Evolutionary conservation across 2,113 vertebrate genomes (phyloP), one percentile per base, ranked within the genome.

Genomic region (Syngnathus scovelli): DNA sequence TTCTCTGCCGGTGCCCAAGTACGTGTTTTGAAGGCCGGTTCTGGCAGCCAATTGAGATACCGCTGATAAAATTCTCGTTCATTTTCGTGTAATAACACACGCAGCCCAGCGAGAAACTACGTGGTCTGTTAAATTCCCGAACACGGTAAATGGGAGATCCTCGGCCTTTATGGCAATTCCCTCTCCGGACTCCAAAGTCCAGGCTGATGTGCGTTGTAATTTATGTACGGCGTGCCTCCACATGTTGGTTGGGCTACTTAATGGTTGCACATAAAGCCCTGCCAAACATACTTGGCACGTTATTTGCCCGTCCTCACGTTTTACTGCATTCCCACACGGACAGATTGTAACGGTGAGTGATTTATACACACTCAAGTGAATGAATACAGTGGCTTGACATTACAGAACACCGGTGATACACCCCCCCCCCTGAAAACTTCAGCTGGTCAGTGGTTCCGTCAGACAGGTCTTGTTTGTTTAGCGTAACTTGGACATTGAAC

Each of bases 251-350:
- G 46, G 70, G 55, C 72, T 67, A 61, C 67, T 75, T 27, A 39
- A 69, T 54, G 68, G 9, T 83, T 69, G 66, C 67, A 63, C 63
- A 65, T 63, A 71, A 71, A 46, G 27, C 55, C 33, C 67, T 58
- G 61, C 71, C 77, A 68, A 74, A 67, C 69, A 67, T 70, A 55
- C 60, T 39, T 79, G 54, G 38, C 68, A 18, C 36, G 48, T 65
- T 63, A 69, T 75, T 72, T 74, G 62, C 62, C 49, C 23, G 70
- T 46, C 64, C 38, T 67, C 52, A 43, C 49, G 61, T 83, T 87
- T 86, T 82, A 86, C 68, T 82, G 82, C 81, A 75, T 85, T 87
- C 82, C 79, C 79, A 75, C 84, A 86, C 74, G 68, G 68, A 78
- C 70, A 77, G 69, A 70, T 66, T 74, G 63, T 83, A 85, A 88